Evolutionary conservation across 2,113 vertebrate species (phyloP).

Genomic region (Erpornis zantholeuca): DNA sequence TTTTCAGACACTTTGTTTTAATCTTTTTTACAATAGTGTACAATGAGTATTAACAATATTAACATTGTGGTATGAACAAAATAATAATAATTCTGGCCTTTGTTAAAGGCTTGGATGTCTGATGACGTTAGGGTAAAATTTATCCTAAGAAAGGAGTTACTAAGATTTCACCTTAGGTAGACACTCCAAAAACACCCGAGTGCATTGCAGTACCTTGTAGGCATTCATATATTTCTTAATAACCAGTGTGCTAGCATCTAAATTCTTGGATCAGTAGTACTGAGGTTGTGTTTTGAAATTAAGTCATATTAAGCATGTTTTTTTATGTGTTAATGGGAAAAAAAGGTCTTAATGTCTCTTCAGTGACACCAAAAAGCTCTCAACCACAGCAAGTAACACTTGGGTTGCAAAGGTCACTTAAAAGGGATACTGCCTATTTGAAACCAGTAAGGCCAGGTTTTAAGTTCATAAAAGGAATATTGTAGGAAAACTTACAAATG

Average conservation of each 20-base stretch:
- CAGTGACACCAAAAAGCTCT: conserved; percentile 57
- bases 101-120: conserved; percentile 4
- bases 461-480: conserved; percentile 75
- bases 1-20: conserved; percentile 53
- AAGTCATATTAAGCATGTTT: conserved; percentile 41
- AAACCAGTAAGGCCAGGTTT: conserved; percentile 78
- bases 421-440: conserved; percentile 77
- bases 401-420: conserved; percentile 83
- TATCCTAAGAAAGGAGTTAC: not conserved
- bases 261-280: not conserved
- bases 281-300: conserved; percentile 54
- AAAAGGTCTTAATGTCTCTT: conserved; percentile 45
- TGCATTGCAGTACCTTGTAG: not conserved
- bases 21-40: conserved; percentile 73
- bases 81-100: conserved; percentile 22
- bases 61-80: conserved; percentile 63
- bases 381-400: conserved; percentile 80
- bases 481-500: conserved; percentile 81
- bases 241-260: not conserved
- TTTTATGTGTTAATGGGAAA: conserved; percentile 35
- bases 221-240: not conserved
- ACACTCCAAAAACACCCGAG: not conserved
- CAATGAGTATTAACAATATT: conserved; percentile 74
- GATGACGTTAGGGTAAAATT: conserved; percentile 2
- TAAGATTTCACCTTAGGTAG: not conserved